Percentiles rank a stretch among this genome's conserved stretches.
Evolutionary conservation across 2,888 invertebrate genomes (phyloP).

Genomic region (Leptura quadrifasciata): DNA sequence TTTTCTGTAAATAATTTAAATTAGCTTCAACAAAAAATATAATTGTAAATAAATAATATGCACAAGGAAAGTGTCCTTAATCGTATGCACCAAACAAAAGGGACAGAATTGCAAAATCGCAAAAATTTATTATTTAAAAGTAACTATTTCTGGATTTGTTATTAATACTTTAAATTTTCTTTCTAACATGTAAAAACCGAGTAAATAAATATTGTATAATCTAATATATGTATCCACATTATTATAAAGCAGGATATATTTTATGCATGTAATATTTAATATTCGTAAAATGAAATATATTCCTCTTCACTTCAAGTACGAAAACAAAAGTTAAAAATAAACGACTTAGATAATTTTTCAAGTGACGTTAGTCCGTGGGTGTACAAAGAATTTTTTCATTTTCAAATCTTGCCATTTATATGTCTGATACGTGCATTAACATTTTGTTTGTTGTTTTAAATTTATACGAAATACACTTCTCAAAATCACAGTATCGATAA

Average conservation of each 20-base stretch:
- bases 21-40: too few species aligned
- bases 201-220: not conserved
- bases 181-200: not conserved
- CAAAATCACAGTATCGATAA: not conserved
- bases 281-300: conserved; percentile 14
- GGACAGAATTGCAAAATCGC: too few species aligned
- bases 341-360: conserved; percentile 17
- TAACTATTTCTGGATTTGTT: too few species aligned
- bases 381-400: conserved; percentile 19
- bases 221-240: not conserved
- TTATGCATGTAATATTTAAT: conserved; percentile 1
- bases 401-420: not conserved
- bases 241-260: not conserved
- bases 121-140: too few species aligned
- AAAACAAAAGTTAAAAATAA: conserved; percentile 34
- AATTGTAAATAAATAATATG: too few species aligned
- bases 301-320: conserved; percentile 13
- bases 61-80: too few species aligned
- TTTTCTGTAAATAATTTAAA: too few species aligned
- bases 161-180: not conserved
- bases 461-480: not conserved
- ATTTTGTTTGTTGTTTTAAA: not conserved
- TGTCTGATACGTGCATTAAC: not conserved
- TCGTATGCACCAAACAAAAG: too few species aligned
- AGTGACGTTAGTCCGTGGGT: conserved; percentile 25